Conservation (phyloP, 2,888 invertebrate genomes). For the Cryptocephalus moraei region DNA sequence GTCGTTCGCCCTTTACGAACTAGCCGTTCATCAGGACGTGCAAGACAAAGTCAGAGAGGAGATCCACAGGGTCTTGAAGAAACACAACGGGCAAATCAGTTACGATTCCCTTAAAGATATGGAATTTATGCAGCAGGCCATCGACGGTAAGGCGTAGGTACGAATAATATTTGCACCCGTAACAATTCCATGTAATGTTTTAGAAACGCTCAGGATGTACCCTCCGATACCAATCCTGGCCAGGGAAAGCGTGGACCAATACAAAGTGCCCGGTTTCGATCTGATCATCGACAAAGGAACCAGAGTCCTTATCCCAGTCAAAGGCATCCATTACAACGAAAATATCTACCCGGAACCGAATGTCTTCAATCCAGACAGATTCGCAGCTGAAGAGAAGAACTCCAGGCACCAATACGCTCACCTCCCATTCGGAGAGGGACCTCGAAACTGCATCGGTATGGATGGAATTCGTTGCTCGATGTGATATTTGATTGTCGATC, state of each 20-base stretch:
- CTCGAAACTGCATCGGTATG: conserved; percentile 15
- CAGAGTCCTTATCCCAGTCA: conserved; percentile 10
- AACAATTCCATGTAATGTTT: conserved; percentile 3
- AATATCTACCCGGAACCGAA: conserved; percentile 13
- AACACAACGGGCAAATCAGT: conserved; percentile 13
- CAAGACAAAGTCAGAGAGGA: conserved; percentile 17
- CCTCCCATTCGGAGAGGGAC: conserved; percentile 17
- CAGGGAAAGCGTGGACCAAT: conserved; percentile 13
- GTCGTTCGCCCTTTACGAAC: conserved; percentile 17
- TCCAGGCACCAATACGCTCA: conserved; percentile 9
- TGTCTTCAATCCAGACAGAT: conserved; percentile 16
- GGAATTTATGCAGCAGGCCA: conserved; percentile 17
- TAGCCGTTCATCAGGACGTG: conserved; percentile 12
- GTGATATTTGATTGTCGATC: no score
- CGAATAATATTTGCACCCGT: no score
- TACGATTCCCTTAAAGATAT: conserved; percentile 20
- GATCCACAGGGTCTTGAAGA: conserved; percentile 12
- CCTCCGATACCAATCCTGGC: conserved; percentile 12
- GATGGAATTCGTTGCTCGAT: no score
- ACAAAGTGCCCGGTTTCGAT: conserved; percentile 12
- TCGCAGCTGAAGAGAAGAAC: conserved; percentile 13
- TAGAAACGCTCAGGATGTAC: conserved; percentile 16
- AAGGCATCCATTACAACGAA: conserved; percentile 13
- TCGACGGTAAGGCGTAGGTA: conserved; percentile 15
- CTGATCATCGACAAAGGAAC: conserved; percentile 11